These are phyloP conservation scores for Amblyraja radiata DNA, from an alignment of 2,797 vertebrate genomes.

Conservation along the genomic window DNA sequence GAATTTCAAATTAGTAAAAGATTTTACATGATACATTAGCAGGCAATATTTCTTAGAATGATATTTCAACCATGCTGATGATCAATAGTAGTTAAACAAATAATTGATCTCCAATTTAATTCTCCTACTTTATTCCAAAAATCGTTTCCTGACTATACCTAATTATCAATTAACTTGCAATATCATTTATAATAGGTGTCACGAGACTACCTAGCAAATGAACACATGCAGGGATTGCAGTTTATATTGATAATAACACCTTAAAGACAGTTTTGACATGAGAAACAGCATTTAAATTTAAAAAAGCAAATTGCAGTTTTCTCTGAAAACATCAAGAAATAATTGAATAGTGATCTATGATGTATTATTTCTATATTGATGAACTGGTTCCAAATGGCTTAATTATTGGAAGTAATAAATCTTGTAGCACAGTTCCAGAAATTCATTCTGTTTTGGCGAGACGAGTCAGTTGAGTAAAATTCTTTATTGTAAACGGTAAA, in stretches of 20 bases:
- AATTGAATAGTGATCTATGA: constrained; percentile 1
- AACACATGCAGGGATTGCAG: neutral
- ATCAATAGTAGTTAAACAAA: neutral
- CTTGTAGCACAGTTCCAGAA: too few relatives aligned
- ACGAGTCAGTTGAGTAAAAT: too few relatives aligned
- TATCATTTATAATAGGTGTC: neutral
- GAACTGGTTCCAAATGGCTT: neutral
- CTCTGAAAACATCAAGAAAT: neutral
- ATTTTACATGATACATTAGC: neutral
- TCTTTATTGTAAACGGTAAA: too few relatives aligned
- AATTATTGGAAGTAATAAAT: neutral
- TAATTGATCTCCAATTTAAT: neutral
- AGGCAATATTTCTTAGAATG: neutral
- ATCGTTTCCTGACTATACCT: neutral
- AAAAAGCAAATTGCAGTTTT: neutral
- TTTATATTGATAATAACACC: neutral
- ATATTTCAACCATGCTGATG: neutral
- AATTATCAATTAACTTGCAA: neutral
- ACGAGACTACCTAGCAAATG: neutral
- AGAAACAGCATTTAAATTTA: neutral
- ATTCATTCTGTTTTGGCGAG: neutral
- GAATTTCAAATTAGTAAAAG: neutral
- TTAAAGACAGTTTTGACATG: neutral
- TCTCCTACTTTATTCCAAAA: neutral
- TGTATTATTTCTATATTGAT: neutral